Evolutionary conservation across 2,113 vertebrate species (phyloP).

Genomic region (Ceuthmochares aereus): DNA sequence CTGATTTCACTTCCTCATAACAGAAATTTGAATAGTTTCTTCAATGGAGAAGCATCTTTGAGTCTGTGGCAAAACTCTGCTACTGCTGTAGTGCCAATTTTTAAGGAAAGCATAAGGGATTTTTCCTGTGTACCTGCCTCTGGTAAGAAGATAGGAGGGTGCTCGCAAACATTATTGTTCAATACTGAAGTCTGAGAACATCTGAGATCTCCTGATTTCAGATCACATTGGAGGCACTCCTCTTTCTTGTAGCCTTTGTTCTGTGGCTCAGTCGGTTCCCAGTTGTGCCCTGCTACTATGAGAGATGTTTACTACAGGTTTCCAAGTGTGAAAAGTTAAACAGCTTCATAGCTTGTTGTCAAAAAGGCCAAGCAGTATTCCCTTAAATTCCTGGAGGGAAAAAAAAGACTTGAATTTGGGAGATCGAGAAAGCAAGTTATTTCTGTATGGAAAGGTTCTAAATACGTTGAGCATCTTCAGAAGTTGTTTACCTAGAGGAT

Average conservation of each 20-base stretch:
- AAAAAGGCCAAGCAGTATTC: neutral
- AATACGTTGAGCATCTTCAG: neutral
- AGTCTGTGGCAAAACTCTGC: neutral
- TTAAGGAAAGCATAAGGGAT: neutral
- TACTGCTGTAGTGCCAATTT: neutral
- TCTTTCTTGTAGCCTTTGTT: neutral
- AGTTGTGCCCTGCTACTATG: neutral
- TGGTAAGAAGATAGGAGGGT: rapidly evolving
- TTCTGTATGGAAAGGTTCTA: neutral
- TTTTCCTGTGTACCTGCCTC: neutral
- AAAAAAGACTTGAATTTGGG: neutral
- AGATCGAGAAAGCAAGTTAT: neutral
- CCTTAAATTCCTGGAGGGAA: neutral
- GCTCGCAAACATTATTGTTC: neutral
- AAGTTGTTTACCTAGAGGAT: neutral
- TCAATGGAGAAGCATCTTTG: neutral
- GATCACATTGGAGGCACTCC: neutral
- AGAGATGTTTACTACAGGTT: neutral
- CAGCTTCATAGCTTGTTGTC: neutral
- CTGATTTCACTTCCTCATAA: neutral
- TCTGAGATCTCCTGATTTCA: neutral
- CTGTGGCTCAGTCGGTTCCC: neutral
- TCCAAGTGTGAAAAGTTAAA: neutral
- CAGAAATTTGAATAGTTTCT: neutral
- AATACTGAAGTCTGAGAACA: neutral